Conservation (phyloP, 2,797 vertebrate species). For the Tadarida brasiliensis region DNA sequence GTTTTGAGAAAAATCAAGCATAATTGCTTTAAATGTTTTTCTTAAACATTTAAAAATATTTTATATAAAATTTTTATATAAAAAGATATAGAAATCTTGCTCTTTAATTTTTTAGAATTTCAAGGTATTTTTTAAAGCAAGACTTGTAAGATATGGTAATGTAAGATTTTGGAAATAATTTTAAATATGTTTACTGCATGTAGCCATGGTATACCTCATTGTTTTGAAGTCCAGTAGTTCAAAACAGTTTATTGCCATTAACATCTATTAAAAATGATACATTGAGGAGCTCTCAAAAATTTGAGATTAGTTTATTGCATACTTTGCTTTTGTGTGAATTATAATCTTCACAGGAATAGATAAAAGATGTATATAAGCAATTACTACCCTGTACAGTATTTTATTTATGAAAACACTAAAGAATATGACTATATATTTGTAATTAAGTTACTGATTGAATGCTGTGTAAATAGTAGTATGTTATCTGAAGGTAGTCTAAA, state of each 20-base stretch:
- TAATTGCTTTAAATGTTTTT: conserved; percentile 2
- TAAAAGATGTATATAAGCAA: conserved; percentile 67
- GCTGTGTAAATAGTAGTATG: conserved; percentile 68
- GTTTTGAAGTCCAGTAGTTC: background rate
- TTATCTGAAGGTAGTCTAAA: conserved; percentile 67
- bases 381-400: conserved; percentile 51
- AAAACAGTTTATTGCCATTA: conserved; percentile 52
- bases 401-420: conserved; percentile 80
- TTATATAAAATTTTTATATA: background rate
- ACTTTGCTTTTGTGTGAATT: conserved; percentile 74
- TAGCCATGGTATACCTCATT: background rate
- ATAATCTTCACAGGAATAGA: conserved; percentile 62
- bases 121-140: conserved; percentile 5
- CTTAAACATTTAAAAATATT: background rate
- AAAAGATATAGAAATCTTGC: background rate
- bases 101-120: conserved; percentile 22
- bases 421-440: conserved; percentile 75
- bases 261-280: conserved; percentile 67
- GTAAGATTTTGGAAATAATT: conserved; percentile 2
- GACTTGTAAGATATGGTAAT: background rate
- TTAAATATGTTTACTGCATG: background rate
- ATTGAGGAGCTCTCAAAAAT: conserved; percentile 45
- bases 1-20: conserved; percentile 31
- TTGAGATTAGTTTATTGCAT: conserved; percentile 58
- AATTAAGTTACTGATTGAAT: conserved; percentile 79